Evolutionary conservation across 1,140 invertebrate species (phyloP), one percentile per base, ranked within the genome.

Genomic region (Thrips palmi): DNA sequence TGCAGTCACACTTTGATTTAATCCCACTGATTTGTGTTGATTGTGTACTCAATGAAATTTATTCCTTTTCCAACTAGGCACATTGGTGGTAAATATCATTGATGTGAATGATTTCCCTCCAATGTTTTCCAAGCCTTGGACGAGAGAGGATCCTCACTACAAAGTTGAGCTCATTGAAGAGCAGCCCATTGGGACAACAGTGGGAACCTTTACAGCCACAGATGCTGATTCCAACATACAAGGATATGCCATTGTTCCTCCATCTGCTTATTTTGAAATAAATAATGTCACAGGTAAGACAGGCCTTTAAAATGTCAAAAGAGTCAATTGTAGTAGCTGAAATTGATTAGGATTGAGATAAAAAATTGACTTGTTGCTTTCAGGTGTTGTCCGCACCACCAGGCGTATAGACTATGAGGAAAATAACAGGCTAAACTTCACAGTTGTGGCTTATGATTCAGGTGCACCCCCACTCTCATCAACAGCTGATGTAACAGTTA

Each of bases 171-270:
- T 91, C 42, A 62, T 73, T 33, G 87, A 93, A 59, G 86, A 89
- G 56, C 77, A 82, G 47, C 79, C 85, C 0, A 56, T 74, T 8
- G 82, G 80, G 18, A 77, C 81, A 0, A 67, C 83, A 19, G 68
- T 93, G 1, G 70, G 71, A 5, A 84, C 75, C 5, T 77, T 86
- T 41, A 70, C 71, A 15, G 87, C 87, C 11, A 73, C 66, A 4
- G 87, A 94, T 56, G 60, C 65, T 23, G 85, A 91, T 47, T 84
- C 82, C 1, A 78, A 77, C 37, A 82, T 87, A 44, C 70, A 75
- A 10, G 67, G 73, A 41, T 87, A 85, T 47, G 54, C 63, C 2
- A 77, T 86, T 25, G 61, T 70, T 23, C 74, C 77, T 1, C 64
- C 67, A 4, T 82, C 66, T 51, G 65, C 74, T 4, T 83, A 77